Percentiles rank a stretch among this genome's conserved stretches.
These are phyloP conservation scores for Capromys pilorides DNA, from an alignment of 2,797 vertebrate species.

Conservation along the genomic window DNA sequence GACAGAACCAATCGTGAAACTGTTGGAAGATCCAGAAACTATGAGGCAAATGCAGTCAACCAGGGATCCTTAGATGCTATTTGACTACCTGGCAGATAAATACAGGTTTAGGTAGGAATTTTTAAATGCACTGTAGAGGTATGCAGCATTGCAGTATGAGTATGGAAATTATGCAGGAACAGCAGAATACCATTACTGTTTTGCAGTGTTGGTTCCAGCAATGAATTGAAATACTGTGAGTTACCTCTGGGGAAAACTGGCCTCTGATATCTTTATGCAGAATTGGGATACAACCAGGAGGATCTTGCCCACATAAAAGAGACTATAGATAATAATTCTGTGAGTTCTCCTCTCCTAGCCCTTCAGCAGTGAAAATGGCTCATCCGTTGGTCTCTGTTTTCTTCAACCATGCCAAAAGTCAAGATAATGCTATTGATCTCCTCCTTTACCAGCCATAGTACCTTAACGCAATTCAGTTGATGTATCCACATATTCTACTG, in stretches of 20 bases:
- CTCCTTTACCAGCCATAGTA: conserved; percentile 99
- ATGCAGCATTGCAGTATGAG: conserved; percentile 99
- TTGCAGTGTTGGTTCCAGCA: conserved; percentile 96
- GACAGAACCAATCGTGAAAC: conserved; percentile 97
- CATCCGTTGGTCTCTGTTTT: conserved; percentile 99
- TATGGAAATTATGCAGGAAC: conserved; percentile 99
- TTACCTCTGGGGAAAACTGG: conserved; percentile 98
- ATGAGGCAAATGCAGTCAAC: conserved; percentile 97
- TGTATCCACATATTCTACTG: conserved; percentile 98
- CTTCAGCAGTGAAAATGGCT: conserved; percentile 99
- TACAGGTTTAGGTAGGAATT: conserved; percentile 99
- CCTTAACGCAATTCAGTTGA: conserved; percentile 97
- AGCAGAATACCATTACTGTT: conserved; percentile 98
- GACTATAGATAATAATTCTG: conserved; percentile 98
- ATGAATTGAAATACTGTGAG: conserved; percentile 97
- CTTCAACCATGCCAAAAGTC: conserved; percentile 98
- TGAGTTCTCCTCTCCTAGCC: conserved; percentile 97
- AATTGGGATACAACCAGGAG: conserved; percentile 99
- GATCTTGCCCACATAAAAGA: conserved; percentile 98
- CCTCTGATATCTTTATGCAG: conserved; percentile 99
- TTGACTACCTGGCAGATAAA: conserved; percentile 97
- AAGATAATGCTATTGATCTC: conserved; percentile 98
- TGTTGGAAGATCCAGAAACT: conserved; percentile 99
- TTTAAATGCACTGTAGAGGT: conserved; percentile 97
- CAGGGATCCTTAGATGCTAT: conserved; percentile 96